phyloP scores from a whole-genome alignment of 1,140 invertebrate genomes.

The Tribolium castaneum region DNA sequence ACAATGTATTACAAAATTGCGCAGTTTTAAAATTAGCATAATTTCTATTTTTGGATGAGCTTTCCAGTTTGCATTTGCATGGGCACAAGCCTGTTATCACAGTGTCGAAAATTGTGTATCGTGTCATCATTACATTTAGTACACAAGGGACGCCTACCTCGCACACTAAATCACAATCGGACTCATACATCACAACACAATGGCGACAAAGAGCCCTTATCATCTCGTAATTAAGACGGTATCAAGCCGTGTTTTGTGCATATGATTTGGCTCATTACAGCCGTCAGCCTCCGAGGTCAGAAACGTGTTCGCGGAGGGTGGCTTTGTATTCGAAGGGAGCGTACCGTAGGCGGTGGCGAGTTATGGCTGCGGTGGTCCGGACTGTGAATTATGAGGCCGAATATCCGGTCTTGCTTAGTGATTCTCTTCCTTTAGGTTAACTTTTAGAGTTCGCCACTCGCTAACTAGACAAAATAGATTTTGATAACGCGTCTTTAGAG shows the following conservation, averaged over 20 bases:
- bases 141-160: neutral
- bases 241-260: constrained; percentile 38
- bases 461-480: constrained; percentile 40
- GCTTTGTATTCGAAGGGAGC: constrained; percentile 10
- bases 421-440: constrained; percentile 41
- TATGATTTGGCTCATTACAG: constrained; percentile 41
- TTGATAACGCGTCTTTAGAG: constrained; percentile 21
- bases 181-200: constrained; percentile 21
- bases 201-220: constrained; percentile 14
- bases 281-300: constrained; percentile 29
- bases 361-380: constrained; percentile 25
- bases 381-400: constrained; percentile 41
- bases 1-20: too few species aligned
- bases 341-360: constrained; percentile 33
- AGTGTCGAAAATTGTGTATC: neutral
- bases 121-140: neutral
- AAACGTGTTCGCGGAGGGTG: neutral
- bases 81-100: neutral
- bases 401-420: constrained; percentile 40
- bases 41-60: neutral
- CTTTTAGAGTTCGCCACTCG: constrained; percentile 37
- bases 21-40: neutral
- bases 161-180: constrained; percentile 19
- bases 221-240: constrained; percentile 39
- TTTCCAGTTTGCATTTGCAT: neutral